Conservation (phyloP, 2,888 invertebrate species). For the Eilema sororculum region DNA sequence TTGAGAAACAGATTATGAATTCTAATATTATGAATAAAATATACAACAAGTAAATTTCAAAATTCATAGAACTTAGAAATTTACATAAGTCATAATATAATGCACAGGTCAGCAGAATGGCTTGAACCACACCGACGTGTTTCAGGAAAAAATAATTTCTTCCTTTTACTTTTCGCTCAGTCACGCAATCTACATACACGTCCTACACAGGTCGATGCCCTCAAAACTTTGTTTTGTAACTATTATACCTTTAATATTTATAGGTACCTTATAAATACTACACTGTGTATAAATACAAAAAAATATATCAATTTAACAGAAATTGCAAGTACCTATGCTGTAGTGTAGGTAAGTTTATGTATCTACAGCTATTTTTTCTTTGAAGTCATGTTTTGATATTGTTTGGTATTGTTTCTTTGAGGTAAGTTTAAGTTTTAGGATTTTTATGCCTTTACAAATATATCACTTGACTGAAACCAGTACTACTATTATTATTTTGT, state of each 20-base stretch:
- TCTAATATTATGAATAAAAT: no score
- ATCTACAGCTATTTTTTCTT: no score
- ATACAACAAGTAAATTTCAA: not conserved
- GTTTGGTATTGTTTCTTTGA: no score
- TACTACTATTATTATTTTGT: no score
- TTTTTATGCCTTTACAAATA: no score
- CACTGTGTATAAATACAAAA: not conserved
- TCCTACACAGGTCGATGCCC: conserved; percentile 15
- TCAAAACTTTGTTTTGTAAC: conserved; percentile 14
- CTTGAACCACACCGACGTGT: conserved; percentile 12
- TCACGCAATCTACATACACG: conserved; percentile 19
- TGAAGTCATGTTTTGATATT: no score
- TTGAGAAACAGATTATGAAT: not conserved
- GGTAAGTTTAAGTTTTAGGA: no score
- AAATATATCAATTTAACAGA: not conserved
- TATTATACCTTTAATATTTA: not conserved
- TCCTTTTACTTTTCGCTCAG: conserved; percentile 21
- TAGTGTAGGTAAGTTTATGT: not conserved
- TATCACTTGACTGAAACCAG: no score
- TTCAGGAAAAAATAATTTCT: conserved; percentile 25
- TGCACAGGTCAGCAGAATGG: not conserved
- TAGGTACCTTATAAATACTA: not conserved
- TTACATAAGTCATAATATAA: conserved; percentile 6
- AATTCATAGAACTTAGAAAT: not conserved
- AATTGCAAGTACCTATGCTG: not conserved